phyloP scores from a whole-genome alignment of 1,140 invertebrate genomes.

The Micrasema minimum region DNA sequence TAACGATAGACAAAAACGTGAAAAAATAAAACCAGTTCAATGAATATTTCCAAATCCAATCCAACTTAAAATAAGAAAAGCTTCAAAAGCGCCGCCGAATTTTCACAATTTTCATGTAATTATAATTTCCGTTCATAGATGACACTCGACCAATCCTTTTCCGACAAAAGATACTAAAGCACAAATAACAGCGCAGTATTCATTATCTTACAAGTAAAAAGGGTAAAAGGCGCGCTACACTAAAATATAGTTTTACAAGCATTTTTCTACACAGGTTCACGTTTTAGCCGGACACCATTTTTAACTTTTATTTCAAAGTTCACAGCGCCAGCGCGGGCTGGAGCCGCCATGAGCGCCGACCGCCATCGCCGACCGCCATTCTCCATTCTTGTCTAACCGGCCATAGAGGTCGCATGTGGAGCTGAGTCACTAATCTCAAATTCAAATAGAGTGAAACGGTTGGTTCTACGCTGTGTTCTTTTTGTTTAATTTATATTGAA shows the following conservation, averaged over 20 bases:
- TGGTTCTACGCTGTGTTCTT: slow-evolving; percentile 32
- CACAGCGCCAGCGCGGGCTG: slow-evolving; percentile 7
- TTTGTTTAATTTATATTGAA: slow-evolving; percentile 39
- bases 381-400: slow-evolving; percentile 36
- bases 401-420: slow-evolving; percentile 11
- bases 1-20: too few species aligned
- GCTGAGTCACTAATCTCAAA: slow-evolving; percentile 15
- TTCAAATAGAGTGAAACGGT: slow-evolving; percentile 41
- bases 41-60: too few species aligned
- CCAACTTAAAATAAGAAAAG: not conserved
- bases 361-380: not conserved
- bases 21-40: too few species aligned
- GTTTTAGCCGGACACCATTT: too few species aligned
- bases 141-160: slow-evolving; percentile 18
- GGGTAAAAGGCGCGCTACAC: too few species aligned
- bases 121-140: slow-evolving; percentile 32
- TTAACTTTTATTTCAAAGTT: too few species aligned
- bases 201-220: too few species aligned
- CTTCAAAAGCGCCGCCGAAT: not conserved
- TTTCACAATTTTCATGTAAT: not conserved
- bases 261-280: not conserved
- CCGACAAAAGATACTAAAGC: not conserved
- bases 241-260: too few species aligned
- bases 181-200: not conserved
- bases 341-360: too few species aligned